Evolutionary conservation across 2,797 vertebrate genomes (phyloP), one percentile per base, ranked within the genome.

Genomic region (Bradypodion ventrale): DNA sequence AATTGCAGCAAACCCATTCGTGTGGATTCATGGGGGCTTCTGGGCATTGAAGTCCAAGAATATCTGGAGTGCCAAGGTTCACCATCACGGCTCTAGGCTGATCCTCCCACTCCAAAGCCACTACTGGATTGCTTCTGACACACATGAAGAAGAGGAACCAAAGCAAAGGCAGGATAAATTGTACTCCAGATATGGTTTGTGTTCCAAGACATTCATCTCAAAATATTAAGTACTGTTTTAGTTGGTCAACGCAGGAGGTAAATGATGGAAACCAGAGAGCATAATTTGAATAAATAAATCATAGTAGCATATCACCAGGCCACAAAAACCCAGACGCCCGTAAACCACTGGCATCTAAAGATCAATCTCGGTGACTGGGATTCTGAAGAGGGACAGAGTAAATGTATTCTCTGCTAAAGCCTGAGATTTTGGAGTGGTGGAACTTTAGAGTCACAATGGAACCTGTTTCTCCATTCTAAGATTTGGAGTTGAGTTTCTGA

Each of bases 91-190:
- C n/a, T n/a, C n/a, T n/a, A n/a, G n/a, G 52, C 52, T 56, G 52
- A 56, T 56, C 10, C 13, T 56, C 52, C 52, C 52, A 56, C 52
- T 56, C 52, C 52, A 56, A 19, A 56, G 21, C 5, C 52, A 56
- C 52, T 19, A 56, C 52, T 56, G 52, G 52, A 3, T 23, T 56
- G 52, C 52, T 21, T 56, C 15, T 56, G 52, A 52, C 52, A 56
- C 2, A 56, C 56, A 56, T 56, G 52, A 56, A 49, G 46, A 49
- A 56, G 52, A 56, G 21, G 52, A 75, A 59, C 75, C 65, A 42
- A 72, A 72, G 66, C 62, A n/a, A 15, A 77, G 23, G 65, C n/a
- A 60, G 59, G 63, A 85, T 85, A 85, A 79, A 79, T 6, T 75
- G 40, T 16, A 69, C 63, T 49, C 35, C 9, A 60, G 27, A 44